Conservation (phyloP, 2,797 vertebrate genomes). For the Podarcis siculus region DNA sequence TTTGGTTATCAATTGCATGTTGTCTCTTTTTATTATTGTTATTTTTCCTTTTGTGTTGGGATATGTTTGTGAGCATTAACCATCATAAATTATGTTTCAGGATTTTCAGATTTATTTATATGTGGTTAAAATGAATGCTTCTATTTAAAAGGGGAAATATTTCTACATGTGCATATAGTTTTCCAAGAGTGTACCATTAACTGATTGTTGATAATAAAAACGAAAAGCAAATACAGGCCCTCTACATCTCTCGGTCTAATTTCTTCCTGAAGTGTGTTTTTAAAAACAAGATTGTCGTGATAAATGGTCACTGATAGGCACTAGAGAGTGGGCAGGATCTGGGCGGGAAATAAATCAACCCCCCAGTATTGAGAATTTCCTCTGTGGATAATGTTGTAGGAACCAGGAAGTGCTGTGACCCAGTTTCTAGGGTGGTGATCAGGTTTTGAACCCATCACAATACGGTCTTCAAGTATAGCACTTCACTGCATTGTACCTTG, state of each 20-base stretch:
- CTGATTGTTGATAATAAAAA: conserved; percentile 99
- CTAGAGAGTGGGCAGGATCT: no score
- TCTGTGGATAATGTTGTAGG: not conserved
- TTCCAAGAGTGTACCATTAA: conserved; percentile 99
- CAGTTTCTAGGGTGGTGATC: not conserved
- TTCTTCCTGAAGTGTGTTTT: not conserved
- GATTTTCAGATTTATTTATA: conserved; percentile 98
- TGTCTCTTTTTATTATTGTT: conserved; percentile 76
- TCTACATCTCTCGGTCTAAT: conserved; percentile 50
- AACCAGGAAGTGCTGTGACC: no score
- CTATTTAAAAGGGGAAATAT: conserved; percentile 99
- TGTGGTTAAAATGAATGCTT: conserved; percentile 99
- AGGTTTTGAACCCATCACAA: not conserved
- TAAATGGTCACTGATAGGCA: not conserved
- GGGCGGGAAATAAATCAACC: not conserved
- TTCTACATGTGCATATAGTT: conserved; percentile 99
- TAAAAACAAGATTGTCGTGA: not conserved
- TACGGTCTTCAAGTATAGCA: not conserved
- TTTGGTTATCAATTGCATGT: conserved; percentile 97
- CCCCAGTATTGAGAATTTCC: not conserved
- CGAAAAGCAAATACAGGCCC: conserved; percentile 80
- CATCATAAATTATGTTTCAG: conserved; percentile 92
- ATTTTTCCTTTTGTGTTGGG: conserved; percentile 80
- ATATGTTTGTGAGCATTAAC: conserved; percentile 92
- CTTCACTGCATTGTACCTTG: not conserved